Conservation (phyloP, 2,113 vertebrate species). For the Trichechus manatus region DNA sequence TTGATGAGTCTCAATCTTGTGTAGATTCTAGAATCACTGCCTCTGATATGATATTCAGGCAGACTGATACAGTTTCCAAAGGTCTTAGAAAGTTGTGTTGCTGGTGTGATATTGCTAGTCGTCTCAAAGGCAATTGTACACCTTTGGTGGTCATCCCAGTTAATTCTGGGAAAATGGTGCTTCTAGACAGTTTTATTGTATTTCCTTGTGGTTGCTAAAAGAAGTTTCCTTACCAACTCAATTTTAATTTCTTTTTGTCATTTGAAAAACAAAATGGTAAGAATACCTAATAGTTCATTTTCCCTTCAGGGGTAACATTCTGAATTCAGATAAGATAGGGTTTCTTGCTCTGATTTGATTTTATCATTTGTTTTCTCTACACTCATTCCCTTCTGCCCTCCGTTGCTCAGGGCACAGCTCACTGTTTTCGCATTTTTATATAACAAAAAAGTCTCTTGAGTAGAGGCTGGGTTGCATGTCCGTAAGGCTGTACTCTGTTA, state of each 20-base stretch:
- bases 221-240: conserved; percentile 28
- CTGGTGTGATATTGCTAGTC: background rate
- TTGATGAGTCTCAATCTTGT: background rate
- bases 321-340: conserved; percentile 39
- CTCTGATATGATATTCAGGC: background rate
- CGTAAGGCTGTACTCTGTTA: background rate
- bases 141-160: background rate
- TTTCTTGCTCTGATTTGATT: conserved; percentile 5
- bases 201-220: conserved; percentile 37
- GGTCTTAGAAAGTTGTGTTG: background rate
- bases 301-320: conserved; percentile 14
- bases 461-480: background rate
- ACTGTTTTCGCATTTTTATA: conserved; percentile 44
- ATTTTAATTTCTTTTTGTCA: conserved; percentile 29
- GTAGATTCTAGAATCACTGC: background rate
- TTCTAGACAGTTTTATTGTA: conserved; percentile 32
- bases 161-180: background rate
- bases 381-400: background rate
- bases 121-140: background rate
- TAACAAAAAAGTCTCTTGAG: background rate
- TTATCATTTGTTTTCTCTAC: background rate
- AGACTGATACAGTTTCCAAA: background rate
- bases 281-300: conserved; percentile 45
- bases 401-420: background rate
- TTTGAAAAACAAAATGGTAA: background rate